These are phyloP conservation scores for Engraulis encrasicolus DNA, from an alignment of 2,113 vertebrate genomes.

Conservation along the genomic window DNA sequence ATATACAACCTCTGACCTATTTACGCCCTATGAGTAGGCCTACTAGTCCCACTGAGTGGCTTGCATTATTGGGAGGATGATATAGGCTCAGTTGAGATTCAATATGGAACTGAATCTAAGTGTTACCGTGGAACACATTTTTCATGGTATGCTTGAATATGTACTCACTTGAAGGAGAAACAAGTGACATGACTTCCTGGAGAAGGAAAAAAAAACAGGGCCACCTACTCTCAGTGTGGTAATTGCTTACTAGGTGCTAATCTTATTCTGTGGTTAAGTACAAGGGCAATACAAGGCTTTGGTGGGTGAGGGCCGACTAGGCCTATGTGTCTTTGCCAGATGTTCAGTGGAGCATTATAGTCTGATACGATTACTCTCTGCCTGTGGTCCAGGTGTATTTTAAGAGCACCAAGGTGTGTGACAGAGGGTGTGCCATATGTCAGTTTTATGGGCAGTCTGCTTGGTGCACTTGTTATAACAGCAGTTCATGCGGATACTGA, in stretches of 20 bases:
- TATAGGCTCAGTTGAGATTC: no score
- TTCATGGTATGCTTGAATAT: no score
- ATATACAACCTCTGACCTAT: no score
- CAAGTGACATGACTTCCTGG: no score
- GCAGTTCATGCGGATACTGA: no score
- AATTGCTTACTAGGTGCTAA: slow-evolving; percentile 3
- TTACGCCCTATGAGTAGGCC: no score
- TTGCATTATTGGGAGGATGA: no score
- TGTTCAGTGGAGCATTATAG: not conserved
- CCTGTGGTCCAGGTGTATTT: not conserved
- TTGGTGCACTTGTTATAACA: not conserved
- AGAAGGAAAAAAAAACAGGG: no score
- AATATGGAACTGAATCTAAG: no score
- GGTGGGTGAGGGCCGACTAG: not conserved
- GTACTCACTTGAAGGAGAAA: not conserved
- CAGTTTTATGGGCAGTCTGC: not conserved
- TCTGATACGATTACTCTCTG: not conserved
- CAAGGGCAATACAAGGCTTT: not conserved
- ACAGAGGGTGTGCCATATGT: slow-evolving; percentile 5
- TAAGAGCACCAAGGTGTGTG: not conserved
- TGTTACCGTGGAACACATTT: no score
- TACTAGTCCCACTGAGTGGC: no score
- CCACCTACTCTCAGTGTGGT: not conserved
- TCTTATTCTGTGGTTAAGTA: not conserved
- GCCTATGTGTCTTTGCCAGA: not conserved